A percentile compares a stretch with the other conserved stretches of the same genome.
Evolutionary conservation across 2,113 vertebrate species (phyloP).

Genomic region (Brevimyrus niger): DNA sequence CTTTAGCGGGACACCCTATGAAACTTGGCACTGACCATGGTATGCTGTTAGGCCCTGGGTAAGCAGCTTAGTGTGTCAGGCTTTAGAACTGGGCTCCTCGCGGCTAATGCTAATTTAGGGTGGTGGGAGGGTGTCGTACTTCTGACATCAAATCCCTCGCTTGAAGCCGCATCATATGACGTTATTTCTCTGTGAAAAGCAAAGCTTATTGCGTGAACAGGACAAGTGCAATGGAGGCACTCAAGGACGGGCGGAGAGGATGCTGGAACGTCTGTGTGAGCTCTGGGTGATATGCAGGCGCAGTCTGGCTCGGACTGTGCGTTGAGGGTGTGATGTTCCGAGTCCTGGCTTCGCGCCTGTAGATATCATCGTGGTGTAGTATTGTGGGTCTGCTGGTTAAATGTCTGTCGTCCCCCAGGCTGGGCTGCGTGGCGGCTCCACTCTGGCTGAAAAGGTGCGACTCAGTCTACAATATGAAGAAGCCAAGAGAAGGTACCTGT

Average conservation of each 20-base stretch:
- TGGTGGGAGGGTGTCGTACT: slow-evolving; percentile 13
- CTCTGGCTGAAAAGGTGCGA: slow-evolving; percentile 71
- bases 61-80: background rate
- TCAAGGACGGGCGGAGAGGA: no score
- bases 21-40: background rate
- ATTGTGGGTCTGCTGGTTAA: background rate
- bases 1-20: background rate
- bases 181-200: slow-evolving; percentile 28
- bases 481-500: slow-evolving; percentile 68
- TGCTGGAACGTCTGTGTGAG: background rate
- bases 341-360: background rate
- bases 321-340: background rate
- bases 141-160: slow-evolving; percentile 30
- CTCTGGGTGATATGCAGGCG: background rate
- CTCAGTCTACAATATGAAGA: slow-evolving; percentile 75
- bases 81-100: background rate
- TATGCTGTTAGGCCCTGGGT: background rate
- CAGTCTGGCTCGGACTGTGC: background rate
- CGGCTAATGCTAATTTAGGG: slow-evolving; percentile 30
- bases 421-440: slow-evolving; percentile 60
- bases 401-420: slow-evolving; percentile 40
- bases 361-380: background rate
- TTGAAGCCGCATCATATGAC: slow-evolving; percentile 36
- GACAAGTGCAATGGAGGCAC: background rate
- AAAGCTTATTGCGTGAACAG: background rate